phyloP scores from a whole-genome alignment of 2,113 vertebrate species.

The Gnathonemus longibarbis region DNA sequence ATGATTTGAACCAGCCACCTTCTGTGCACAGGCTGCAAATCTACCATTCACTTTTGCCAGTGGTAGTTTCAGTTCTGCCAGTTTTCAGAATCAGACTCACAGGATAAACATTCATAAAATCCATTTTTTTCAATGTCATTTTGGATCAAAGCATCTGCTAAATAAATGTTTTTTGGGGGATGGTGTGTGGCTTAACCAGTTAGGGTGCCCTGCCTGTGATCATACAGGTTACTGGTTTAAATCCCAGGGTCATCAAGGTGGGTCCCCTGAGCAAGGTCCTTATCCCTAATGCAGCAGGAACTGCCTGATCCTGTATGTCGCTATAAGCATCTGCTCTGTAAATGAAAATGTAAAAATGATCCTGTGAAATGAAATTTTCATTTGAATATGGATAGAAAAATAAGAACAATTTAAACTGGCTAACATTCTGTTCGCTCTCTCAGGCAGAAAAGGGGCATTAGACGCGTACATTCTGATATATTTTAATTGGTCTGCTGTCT shows the following conservation, averaged over 20 bases:
- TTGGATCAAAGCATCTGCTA: neutral
- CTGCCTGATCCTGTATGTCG: neutral
- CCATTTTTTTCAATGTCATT: neutral
- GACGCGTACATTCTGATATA: neutral
- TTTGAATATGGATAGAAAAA: neutral
- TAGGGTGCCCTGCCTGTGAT: neutral
- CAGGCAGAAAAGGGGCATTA: neutral
- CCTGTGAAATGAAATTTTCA: neutral
- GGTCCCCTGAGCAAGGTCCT: neutral
- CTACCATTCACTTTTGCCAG: neutral
- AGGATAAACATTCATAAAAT: neutral
- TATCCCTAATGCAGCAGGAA: neutral
- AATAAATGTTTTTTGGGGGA: neutral
- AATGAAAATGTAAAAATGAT: neutral
- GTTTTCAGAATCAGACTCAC: neutral
- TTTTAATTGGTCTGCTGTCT: neutral
- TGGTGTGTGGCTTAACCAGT: neutral
- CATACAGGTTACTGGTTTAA: neutral
- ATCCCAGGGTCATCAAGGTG: neutral
- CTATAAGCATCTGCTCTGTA: neutral
- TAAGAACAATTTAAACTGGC: neutral
- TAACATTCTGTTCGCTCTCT: neutral
- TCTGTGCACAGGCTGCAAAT: neutral
- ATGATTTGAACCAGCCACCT: neutral
- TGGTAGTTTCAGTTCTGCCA: neutral